These are phyloP conservation scores for Peromyscus nudipes DNA, from an alignment of 2,797 vertebrate species.

Conservation along the genomic window DNA sequence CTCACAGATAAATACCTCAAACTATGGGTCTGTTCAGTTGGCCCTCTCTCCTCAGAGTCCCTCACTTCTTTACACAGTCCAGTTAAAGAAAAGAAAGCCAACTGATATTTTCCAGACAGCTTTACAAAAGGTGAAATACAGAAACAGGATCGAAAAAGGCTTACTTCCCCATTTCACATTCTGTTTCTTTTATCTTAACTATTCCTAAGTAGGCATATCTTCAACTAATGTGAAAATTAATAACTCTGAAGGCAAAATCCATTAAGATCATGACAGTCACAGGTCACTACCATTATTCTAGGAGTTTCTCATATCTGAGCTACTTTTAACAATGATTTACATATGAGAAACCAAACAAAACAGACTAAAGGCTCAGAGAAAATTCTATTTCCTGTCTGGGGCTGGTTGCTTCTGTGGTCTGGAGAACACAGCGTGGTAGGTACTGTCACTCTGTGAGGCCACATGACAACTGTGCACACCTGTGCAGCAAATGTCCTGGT, in stretches of 20 bases:
- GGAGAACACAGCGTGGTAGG: background rate
- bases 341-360: background rate
- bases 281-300: background rate
- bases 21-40: background rate
- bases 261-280: background rate
- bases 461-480: background rate
- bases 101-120: background rate
- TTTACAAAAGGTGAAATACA: background rate
- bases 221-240: background rate
- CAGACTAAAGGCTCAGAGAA: background rate
- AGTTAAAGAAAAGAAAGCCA: background rate
- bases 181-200: background rate
- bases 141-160: background rate
- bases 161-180: background rate
- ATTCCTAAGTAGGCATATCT: background rate
- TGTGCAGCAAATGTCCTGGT: no score
- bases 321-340: background rate
- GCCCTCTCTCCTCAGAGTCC: background rate
- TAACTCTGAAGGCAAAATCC: background rate
- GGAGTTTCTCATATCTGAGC: background rate
- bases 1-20: background rate
- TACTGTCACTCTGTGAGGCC: background rate
- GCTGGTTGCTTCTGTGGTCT: background rate
- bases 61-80: background rate
- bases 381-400: background rate